Conservation (phyloP, 2,888 invertebrate genomes). For the Strigamia transsilvanica region DNA sequence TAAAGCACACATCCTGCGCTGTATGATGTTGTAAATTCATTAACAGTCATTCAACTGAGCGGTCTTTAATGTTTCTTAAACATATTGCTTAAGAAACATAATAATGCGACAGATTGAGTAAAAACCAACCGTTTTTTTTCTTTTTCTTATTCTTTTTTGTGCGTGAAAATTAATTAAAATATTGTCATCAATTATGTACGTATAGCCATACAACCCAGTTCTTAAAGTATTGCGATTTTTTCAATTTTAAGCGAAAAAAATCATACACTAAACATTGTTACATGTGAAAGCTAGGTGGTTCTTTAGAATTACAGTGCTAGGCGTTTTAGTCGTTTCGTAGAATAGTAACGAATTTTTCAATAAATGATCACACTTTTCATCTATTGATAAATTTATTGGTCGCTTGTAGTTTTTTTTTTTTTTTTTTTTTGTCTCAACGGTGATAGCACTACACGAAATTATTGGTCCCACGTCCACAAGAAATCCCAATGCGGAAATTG, state of each 20-base stretch:
- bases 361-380: no score
- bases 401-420: no score
- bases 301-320: no score
- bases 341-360: no score
- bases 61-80: constrained; percentile 26
- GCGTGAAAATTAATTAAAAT: constrained; percentile 15
- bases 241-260: no score
- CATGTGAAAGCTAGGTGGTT: no score
- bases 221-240: no score
- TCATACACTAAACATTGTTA: no score
- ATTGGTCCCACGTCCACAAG: neutral
- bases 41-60: constrained; percentile 30
- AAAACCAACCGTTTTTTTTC: neutral
- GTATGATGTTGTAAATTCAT: constrained; percentile 16
- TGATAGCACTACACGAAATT: neutral
- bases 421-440: neutral
- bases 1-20: constrained; percentile 21
- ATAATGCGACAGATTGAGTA: neutral
- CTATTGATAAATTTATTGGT: no score
- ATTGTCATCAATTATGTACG: neutral
- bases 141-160: neutral
- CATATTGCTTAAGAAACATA: constrained; percentile 6
- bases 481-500: constrained; percentile 3
- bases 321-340: no score
- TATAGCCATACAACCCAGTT: no score